Conservation (phyloP, 37 sponge, comb jelly and placozoan genomes). For the Ianthella basta region DNA sequence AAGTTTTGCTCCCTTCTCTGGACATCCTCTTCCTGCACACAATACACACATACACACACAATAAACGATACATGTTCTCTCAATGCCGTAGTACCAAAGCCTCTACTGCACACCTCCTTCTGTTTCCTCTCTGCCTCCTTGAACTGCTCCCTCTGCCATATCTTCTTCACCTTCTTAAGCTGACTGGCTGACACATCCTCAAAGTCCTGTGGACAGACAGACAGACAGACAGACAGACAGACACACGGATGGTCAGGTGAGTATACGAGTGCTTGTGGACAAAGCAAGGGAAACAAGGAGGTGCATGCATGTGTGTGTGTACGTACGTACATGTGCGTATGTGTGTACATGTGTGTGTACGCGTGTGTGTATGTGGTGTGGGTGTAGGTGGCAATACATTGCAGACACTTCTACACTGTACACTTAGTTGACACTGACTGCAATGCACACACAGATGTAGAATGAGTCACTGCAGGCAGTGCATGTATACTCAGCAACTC, state of each 20-base stretch:
- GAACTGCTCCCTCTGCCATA: constrained; percentile 65
- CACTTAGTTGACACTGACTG: too few relatives aligned
- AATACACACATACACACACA: not conserved
- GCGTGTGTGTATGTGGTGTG: not conserved
- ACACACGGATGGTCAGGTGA: not conserved
- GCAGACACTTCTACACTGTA: not conserved
- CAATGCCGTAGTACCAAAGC: too few relatives aligned
- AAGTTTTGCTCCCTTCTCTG: constrained; percentile 76
- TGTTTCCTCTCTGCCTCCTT: constrained; percentile 50
- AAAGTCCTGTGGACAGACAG: constrained; percentile 51
- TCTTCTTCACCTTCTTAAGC: constrained; percentile 91
- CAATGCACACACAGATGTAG: too few relatives aligned
- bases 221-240: not conserved
- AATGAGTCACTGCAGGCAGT: not conserved
- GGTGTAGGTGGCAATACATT: too few relatives aligned
- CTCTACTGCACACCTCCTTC: constrained; percentile 43
- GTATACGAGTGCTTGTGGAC: too few relatives aligned
- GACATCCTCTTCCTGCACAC: constrained; percentile 73
- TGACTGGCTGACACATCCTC: constrained; percentile 81
- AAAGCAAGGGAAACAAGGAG: not conserved
- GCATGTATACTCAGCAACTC: too few relatives aligned
- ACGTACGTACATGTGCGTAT: not conserved
- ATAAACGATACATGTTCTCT: too few relatives aligned
- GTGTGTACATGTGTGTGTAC: constrained; percentile 3
- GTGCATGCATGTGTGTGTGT: not conserved